Evolutionary conservation across 2,888 invertebrate genomes (phyloP), one percentile per base, ranked within the genome.

Genomic region (Sycophila texana): DNA sequence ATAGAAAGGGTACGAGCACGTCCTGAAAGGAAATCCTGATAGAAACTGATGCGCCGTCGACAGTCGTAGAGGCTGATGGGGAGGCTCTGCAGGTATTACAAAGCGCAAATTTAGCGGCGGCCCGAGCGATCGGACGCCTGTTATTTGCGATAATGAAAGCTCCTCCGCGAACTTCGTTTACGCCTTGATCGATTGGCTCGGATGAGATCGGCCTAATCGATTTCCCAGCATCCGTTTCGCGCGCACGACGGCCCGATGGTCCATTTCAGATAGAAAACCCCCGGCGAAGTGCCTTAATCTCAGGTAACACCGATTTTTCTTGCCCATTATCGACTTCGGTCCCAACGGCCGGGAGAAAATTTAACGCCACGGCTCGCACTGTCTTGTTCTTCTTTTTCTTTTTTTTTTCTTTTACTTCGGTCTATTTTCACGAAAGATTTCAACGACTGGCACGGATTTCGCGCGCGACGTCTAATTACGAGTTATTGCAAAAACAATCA

Each of bases 101-200:
- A 39, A 63, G 30, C 26, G 16, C n/a, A 26, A 76, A 71, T 60
- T 39, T 30, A 39, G 39, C 61, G 39, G 20, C 26, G 58, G 26
- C n/a, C 4, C 14, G 39, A 20, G 51, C 18, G 26, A 67, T 20
- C 55, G 10, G 26, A 66, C 22, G 47, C 30, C 22, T 74, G n/a
- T 47, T 74, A 39, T 61, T 78, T 58, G 66, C 30, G 26, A 20
- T 73, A 68, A 68, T 73, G 53, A 77, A 68, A 16, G 2, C 22
- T 49, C 26, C 53, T 55, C 70, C 68, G 30, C 67, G 47, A 78
- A 77, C 16, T 73, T 26, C 68, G 61, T 61, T 74, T 63, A 49
- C 47, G 49, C 39, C 61, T 72, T 72, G 66, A 77, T 77, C 66
- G 66, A 77, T 77, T 22, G 51, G 18, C 57, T 13, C 47, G 51